A percentile compares a stretch with the other conserved stretches of the same genome.
phyloP scores from a whole-genome alignment of 2,888 invertebrate species.

The Drepanosiphum platanoidis region DNA sequence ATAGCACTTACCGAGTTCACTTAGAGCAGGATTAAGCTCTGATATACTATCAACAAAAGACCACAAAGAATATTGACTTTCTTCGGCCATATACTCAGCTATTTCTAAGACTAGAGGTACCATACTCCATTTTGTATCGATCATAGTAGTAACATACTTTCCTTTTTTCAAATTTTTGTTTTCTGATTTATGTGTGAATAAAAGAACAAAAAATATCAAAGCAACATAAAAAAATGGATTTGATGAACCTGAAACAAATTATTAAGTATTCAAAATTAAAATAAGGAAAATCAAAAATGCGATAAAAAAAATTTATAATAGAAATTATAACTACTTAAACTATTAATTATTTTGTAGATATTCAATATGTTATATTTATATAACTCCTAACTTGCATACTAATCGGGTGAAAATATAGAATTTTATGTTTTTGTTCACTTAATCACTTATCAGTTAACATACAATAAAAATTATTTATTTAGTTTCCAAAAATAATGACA shows the following conservation, averaged over 20 bases:
- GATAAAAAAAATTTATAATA: too few relatives aligned
- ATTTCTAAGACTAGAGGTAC: conserved; percentile 92
- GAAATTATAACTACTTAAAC: too few relatives aligned
- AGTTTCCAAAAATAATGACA: too few relatives aligned
- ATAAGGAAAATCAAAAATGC: not conserved
- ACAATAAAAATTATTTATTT: too few relatives aligned
- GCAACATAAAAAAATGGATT: not conserved
- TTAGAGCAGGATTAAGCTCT: conserved; percentile 72
- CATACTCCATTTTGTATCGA: conserved; percentile 94
- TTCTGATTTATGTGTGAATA: not conserved
- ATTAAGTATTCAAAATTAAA: not conserved
- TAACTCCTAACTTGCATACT: too few relatives aligned
- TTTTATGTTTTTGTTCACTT: too few relatives aligned
- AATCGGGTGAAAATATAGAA: too few relatives aligned
- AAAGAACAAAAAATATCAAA: not conserved
- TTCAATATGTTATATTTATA: too few relatives aligned
- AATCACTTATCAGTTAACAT: too few relatives aligned
- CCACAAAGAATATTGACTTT: conserved; percentile 85
- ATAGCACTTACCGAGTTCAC: conserved; percentile 72
- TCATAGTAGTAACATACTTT: conserved; percentile 85
- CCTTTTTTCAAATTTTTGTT: conserved; percentile 69
- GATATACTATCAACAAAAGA: conserved; percentile 79
- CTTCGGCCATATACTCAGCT: conserved; percentile 85
- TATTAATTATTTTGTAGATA: too few relatives aligned
- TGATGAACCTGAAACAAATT: conserved; percentile 28